These are phyloP conservation scores for Antheraea assamensis DNA, from an alignment of 2,888 invertebrate genomes.

Conservation along the genomic window DNA sequence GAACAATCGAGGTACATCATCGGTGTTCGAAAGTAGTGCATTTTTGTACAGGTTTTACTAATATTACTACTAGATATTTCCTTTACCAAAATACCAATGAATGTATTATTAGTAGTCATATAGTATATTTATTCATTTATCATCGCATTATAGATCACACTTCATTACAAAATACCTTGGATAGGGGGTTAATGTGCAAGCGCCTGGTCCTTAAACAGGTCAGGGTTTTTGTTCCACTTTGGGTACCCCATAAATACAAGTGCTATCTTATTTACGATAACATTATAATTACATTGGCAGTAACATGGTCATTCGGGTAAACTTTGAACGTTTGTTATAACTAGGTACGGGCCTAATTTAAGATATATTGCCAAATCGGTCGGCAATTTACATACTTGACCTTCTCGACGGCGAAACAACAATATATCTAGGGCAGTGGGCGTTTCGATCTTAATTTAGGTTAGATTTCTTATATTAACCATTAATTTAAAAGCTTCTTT, in stretches of 20 bases:
- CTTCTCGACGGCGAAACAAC: conserved; percentile 11
- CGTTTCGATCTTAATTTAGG: not conserved
- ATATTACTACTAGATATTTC: not conserved
- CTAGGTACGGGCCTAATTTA: conserved; percentile 24
- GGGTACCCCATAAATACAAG: conserved; percentile 55
- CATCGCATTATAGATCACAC: not conserved
- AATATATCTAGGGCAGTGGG: not conserved
- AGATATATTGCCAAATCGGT: conserved; percentile 28
- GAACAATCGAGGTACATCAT: too few species aligned
- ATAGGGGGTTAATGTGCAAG: not conserved
- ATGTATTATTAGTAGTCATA: not conserved
- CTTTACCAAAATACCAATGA: not conserved
- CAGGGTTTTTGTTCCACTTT: conserved; percentile 60
- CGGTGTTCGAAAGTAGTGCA: too few species aligned
- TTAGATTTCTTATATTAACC: not conserved
- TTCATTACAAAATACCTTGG: not conserved
- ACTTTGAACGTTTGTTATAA: conserved; percentile 46
- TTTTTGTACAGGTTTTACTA: too few species aligned
- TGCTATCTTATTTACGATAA: conserved; percentile 69
- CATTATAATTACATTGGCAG: conserved; percentile 46
- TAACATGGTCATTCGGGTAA: conserved; percentile 54
- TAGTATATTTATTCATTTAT: not conserved
- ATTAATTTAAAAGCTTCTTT: not conserved
- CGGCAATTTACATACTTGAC: conserved; percentile 23
- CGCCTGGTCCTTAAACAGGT: conserved; percentile 50